Percentiles rank a stretch among this genome's conserved stretches.
Evolutionary conservation across 1,140 invertebrate species (phyloP).

Genomic region (Bombyx mandarina): DNA sequence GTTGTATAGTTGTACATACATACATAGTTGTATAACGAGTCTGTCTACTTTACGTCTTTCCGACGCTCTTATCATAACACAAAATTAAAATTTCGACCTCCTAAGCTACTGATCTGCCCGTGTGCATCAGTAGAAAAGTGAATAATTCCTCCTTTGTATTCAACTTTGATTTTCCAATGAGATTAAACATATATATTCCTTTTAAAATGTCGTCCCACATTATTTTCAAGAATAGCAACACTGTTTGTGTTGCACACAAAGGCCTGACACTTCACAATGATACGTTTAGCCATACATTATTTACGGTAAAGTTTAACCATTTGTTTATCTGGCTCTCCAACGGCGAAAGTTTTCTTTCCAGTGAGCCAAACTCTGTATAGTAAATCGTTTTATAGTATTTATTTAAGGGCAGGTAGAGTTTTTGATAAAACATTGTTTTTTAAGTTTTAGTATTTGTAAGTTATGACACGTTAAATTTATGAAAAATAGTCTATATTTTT

Average conservation of each 20-base stretch:
- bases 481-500: too few relatives aligned
- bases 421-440: neutral
- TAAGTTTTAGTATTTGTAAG: too few relatives aligned
- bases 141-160: neutral
- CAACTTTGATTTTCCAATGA: neutral
- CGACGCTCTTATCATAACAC: neutral
- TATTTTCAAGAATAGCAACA: neutral
- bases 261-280: slow-evolving; percentile 9
- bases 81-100: neutral
- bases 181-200: neutral
- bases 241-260: slow-evolving; percentile 2
- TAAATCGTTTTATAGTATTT: slow-evolving; percentile 19
- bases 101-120: too few relatives aligned
- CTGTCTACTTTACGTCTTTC: too few relatives aligned
- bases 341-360: slow-evolving; percentile 20
- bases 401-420: neutral
- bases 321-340: slow-evolving; percentile 19
- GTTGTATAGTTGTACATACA: too few relatives aligned
- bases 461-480: too few relatives aligned
- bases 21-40: too few relatives aligned
- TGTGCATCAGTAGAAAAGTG: neutral
- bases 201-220: neutral
- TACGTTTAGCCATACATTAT: slow-evolving; percentile 19
- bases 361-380: slow-evolving; percentile 15
- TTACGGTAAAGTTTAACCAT: slow-evolving; percentile 17